Evolutionary conservation across 1,140 invertebrate genomes (phyloP).

Genomic region (Batillaria attramentaria): DNA sequence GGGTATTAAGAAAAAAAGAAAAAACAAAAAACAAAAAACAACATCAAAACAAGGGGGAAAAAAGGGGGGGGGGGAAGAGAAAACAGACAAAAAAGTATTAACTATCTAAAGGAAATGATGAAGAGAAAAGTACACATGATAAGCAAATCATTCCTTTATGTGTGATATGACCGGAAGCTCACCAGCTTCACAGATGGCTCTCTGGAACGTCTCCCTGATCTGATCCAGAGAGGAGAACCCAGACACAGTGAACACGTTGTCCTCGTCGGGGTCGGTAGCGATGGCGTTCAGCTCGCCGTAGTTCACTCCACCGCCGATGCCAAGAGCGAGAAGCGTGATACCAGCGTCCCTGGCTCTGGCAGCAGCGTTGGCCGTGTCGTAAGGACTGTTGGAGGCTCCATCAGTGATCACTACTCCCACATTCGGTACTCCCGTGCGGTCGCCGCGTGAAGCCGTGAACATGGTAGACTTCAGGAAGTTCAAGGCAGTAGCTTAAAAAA

Average conservation of each 20-base stretch:
- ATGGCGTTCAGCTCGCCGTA: slow-evolving; percentile 38
- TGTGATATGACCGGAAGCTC: too few relatives aligned
- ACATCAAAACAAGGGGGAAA: too few relatives aligned
- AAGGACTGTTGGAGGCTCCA: slow-evolving; percentile 42
- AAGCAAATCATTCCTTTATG: too few relatives aligned
- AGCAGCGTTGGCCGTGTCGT: slow-evolving; percentile 37
- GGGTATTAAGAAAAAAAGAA: too few relatives aligned
- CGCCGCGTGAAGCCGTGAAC: slow-evolving; percentile 21
- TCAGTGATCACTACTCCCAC: slow-evolving; percentile 56
- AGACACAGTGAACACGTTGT: slow-evolving; percentile 29
- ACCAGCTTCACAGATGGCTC: slow-evolving; percentile 12
- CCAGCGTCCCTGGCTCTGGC: slow-evolving; percentile 34
- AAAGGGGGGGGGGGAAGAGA: too few relatives aligned
- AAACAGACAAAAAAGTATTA: too few relatives aligned
- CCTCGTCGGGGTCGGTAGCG: slow-evolving; percentile 30
- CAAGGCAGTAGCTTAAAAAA: too few relatives aligned
- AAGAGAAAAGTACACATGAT: too few relatives aligned
- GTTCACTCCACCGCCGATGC: slow-evolving; percentile 43
- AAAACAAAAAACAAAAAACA: too few relatives aligned
- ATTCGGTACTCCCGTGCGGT: slow-evolving; percentile 36
- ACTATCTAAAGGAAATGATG: too few relatives aligned
- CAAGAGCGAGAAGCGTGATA: slow-evolving; percentile 51
- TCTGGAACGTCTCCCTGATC: slow-evolving; percentile 16
- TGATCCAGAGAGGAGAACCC: slow-evolving; percentile 25
- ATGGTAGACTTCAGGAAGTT: slow-evolving; percentile 16